Evolutionary conservation across 2,797 vertebrate genomes (phyloP).

Genomic region (Poliocrania exsul): DNA sequence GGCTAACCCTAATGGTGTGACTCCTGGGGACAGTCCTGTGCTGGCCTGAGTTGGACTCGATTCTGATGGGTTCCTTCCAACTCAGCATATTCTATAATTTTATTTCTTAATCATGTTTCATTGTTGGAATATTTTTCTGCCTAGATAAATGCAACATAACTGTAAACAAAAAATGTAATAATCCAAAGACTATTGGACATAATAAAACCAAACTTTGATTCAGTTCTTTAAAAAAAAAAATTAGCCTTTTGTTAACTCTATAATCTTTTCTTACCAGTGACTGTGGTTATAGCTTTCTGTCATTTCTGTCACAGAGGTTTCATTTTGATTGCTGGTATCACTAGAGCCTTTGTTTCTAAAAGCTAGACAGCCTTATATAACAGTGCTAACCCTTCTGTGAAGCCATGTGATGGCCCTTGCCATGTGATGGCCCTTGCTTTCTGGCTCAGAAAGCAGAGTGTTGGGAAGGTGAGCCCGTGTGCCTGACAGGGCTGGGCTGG

Average conservation of each 20-base stretch:
- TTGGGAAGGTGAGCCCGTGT: not conserved
- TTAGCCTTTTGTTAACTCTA: not conserved
- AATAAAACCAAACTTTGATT: not conserved
- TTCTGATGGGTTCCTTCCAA: not conserved
- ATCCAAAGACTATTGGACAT: not conserved
- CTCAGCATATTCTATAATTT: not conserved
- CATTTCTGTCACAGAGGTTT: not conserved
- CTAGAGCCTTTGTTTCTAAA: not conserved
- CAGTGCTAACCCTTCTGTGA: not conserved
- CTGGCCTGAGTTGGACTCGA: not conserved
- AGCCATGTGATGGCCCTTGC: not conserved
- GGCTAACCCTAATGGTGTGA: not conserved
- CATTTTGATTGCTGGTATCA: not conserved
- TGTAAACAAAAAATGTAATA: not conserved
- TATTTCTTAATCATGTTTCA: not conserved
- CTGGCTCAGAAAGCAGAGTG: not conserved
- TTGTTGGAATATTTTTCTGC: accelerated
- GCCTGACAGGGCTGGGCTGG: not conserved
- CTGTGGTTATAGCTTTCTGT: not conserved
- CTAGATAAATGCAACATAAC: not conserved
- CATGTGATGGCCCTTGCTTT: not conserved
- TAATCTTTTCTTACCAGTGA: not conserved
- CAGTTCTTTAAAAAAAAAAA: not conserved
- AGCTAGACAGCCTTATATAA: not conserved
- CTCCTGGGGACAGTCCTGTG: not conserved